These are phyloP conservation scores for Euclidia mi DNA, from an alignment of 2,888 invertebrate species.

Conservation along the genomic window DNA sequence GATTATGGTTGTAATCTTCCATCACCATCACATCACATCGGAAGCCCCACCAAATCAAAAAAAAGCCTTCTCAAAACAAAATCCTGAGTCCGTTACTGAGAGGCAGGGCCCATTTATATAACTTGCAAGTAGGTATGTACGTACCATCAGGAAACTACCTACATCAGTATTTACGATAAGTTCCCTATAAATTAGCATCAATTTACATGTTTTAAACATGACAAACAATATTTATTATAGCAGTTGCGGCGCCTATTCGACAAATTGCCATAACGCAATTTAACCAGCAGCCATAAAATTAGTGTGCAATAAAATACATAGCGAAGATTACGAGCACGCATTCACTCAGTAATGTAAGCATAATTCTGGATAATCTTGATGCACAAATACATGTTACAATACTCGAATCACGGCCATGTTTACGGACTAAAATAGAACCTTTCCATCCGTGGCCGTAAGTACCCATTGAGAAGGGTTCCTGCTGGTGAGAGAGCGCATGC, in stretches of 20 bases:
- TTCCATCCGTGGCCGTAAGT: slow-evolving; percentile 5
- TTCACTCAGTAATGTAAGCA: slow-evolving; percentile 34
- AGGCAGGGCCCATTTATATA: too few relatives aligned
- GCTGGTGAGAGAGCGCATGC: too few relatives aligned
- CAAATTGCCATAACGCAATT: slow-evolving; percentile 32
- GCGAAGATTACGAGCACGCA: slow-evolving; percentile 35
- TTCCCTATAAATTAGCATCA: too few relatives aligned
- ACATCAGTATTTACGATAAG: too few relatives aligned
- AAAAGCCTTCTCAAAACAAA: too few relatives aligned
- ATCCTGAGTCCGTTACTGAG: too few relatives aligned
- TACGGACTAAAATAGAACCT: slow-evolving; percentile 15
- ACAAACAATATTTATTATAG: not conserved
- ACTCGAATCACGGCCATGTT: slow-evolving; percentile 15
- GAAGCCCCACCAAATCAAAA: too few relatives aligned
- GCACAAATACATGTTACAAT: slow-evolving; percentile 26
- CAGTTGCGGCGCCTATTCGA: slow-evolving; percentile 12
- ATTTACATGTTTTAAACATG: too few relatives aligned
- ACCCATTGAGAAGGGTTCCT: not conserved
- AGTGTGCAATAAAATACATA: slow-evolving; percentile 40
- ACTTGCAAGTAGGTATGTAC: too few relatives aligned
- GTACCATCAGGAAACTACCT: too few relatives aligned
- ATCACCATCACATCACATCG: too few relatives aligned
- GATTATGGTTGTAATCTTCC: too few relatives aligned
- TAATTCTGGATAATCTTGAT: slow-evolving; percentile 34
- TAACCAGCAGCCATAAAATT: slow-evolving; percentile 44